Evolutionary conservation across 2,797 vertebrate genomes (phyloP), one percentile per base, ranked within the genome.

Genomic region (Periophthalmus magnuspinnatus): DNA sequence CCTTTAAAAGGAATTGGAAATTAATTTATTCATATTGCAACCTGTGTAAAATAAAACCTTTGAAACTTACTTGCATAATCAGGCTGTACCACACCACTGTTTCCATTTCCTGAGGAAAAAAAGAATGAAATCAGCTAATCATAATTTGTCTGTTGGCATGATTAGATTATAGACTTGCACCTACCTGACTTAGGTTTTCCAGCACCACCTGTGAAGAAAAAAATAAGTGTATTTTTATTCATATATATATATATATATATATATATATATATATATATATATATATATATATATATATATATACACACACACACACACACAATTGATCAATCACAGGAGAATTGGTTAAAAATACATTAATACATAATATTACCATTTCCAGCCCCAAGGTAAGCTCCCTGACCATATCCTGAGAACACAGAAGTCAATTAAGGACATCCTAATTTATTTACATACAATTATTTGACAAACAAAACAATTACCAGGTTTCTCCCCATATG

Each of bases 391-490:
- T 85, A 74, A 0, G 65, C 65, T 38, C 87, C 89, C 71, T 84
- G 88, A 57, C 88, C 88, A 14, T 89, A 90, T 73, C 60, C 88
- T 88, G 82, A 78, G 7, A 19, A 28, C 9, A 73, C 1, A 58
- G 0, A 38, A 13, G 5, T 22, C 10, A 55, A 14, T 57, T 28
- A 32, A 56, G 24, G 24, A 57, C 52, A 55, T 6, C 9, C 9
- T 50, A 2, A 32, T n/a, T 48, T 50, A 33, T 13, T 19, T 33
- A 21, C 33, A 33, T 13, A 13, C 17, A 4, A 8, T 50, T 16
- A 52, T 50, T 21, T 2, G 28, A 3, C 7, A 22, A 11, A 57
- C 5, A 5, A 50, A 50, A 13, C 0, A 0, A 41, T 28, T 50
- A 50, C 47, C 67, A 16, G 72, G 63, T 71, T 82, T 80, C 16